Base-by-base conservation (phyloP, 2,888 invertebrate genomes). In the Camptogramma bilineatum region DNA sequence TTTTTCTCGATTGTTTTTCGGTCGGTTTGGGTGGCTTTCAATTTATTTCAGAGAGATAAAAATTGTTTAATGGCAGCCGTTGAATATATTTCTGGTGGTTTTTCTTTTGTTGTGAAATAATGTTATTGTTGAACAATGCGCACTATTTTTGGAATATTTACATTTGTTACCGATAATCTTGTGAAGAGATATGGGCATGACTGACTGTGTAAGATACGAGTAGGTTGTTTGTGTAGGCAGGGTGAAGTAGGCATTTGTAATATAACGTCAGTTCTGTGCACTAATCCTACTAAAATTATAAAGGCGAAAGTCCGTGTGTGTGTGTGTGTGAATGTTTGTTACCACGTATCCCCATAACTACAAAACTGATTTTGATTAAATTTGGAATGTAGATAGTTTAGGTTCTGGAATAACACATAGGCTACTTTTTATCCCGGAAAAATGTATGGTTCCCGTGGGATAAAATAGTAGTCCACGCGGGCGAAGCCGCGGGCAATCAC, bases 1-100 rank as follows among this genome's bases (percentile, higher is more conserved):
- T 62, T 66, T 66, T 66, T 55, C n/a, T n/a, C 52, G 72, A 72
- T 75, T 74, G 74, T 76, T 76, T 79, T 76, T 75, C 71, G 71
- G 73, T 61, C 71, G 28, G 28, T 75, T 78, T 74, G 78, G 74
- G 80, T 76, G 75, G 75, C 64, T 70, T 64, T 66, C 66, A 70
- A 65, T 81, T 77, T 79, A 80, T 77, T 75, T 80, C 70, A 69
- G 62, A 66, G 51, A 76, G 80, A 81, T 80, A 81, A 80, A 79
- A 77, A 79, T 72, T 73, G 74, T 81, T 78, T 76, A 75, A 74
- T 78, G 75, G 70, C 75, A 73, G 72, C 69, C 70, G 72, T 68
- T 73, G 72, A 74, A 80, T 77, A 76, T 73, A 78, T 76, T 71
- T 63, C 54, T 51, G 62, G 61, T 62, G 70, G 71, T 66, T 68